Evolutionary conservation across 2,888 invertebrate genomes (phyloP).

Genomic region (Conus canariensis): DNA sequence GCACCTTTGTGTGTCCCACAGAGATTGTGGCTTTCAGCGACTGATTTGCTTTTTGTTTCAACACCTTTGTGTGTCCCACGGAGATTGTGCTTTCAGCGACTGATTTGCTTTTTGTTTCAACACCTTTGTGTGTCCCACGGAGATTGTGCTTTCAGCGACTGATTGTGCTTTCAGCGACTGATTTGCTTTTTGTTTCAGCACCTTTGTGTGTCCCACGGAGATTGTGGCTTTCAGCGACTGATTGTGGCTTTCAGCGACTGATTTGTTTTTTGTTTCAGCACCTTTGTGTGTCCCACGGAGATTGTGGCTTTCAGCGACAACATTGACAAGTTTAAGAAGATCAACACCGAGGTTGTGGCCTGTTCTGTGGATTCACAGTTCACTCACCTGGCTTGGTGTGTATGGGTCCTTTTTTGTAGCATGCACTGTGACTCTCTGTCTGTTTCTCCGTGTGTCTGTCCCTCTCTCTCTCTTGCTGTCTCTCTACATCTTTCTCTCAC

Average conservation of each 20-base stretch:
- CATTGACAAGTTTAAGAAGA: slow-evolving; percentile 84
- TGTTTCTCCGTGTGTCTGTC: neutral
- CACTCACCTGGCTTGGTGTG: slow-evolving; percentile 95
- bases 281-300: too few relatives aligned
- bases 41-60: slow-evolving; percentile 58
- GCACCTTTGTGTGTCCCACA: too few relatives aligned
- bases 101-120: slow-evolving; percentile 67
- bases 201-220: slow-evolving; percentile 88
- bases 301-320: slow-evolving; percentile 80
- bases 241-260: slow-evolving; percentile 81
- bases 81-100: slow-evolving; percentile 99
- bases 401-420: neutral
- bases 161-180: slow-evolving; percentile 92
- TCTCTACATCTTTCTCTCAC: neutral
- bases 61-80: slow-evolving; percentile 85
- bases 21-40: too few relatives aligned
- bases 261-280: too few relatives aligned
- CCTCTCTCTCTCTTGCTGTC: neutral
- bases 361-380: slow-evolving; percentile 98
- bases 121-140: slow-evolving; percentile 86
- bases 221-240: slow-evolving; percentile 85
- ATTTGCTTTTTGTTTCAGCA: slow-evolving; percentile 76
- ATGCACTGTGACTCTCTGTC: too few relatives aligned
- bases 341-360: slow-evolving; percentile 92
- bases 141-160: slow-evolving; percentile 97